Evolutionary conservation across 2,888 invertebrate genomes (phyloP).

Genomic region (Acleris laterana): DNA sequence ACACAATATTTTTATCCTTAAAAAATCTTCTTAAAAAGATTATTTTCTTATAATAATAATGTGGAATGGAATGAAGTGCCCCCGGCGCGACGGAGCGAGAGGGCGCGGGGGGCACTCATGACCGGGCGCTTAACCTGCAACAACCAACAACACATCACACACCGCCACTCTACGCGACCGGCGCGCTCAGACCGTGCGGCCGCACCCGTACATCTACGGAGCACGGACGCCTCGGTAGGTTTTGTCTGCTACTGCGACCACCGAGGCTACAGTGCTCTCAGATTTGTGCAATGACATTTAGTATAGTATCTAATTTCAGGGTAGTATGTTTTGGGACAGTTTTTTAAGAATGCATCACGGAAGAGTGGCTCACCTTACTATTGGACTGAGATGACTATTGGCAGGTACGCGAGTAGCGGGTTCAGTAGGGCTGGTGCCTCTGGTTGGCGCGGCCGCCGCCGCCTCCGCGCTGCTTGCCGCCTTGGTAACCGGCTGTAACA

Average conservation of each 20-base stretch:
- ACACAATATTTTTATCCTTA: conserved; percentile 76
- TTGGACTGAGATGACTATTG: conserved; percentile 80
- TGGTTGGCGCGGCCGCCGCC: conserved; percentile 91
- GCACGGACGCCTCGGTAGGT: conserved; percentile 1
- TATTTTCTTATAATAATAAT: conserved; percentile 80
- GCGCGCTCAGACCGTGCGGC: conserved; percentile 12
- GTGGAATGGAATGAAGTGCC: conserved; percentile 83
- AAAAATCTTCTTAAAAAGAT: conserved; percentile 78
- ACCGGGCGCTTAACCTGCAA: conserved; percentile 83
- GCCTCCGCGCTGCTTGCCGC: conserved; percentile 93
- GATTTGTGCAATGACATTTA: conserved; percentile 16
- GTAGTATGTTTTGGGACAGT: not conserved
- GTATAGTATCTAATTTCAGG: not conserved
- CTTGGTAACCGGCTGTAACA: conserved; percentile 87
- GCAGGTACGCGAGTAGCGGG: conserved; percentile 65
- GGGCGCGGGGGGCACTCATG: conserved; percentile 70
- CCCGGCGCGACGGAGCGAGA: conserved; percentile 69
- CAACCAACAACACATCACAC: conserved; percentile 43
- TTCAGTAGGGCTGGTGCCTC: conserved; percentile 94
- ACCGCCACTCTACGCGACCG: conserved; percentile 1
- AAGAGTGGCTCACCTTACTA: conserved; percentile 68
- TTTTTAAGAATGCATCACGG: conserved; percentile 6
- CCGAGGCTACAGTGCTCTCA: conserved; percentile 24
- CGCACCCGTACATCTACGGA: conserved; percentile 1
- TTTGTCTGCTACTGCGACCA: conserved; percentile 15